Conservation (phyloP, 2,113 vertebrate species). For the Neogale vison region DNA sequence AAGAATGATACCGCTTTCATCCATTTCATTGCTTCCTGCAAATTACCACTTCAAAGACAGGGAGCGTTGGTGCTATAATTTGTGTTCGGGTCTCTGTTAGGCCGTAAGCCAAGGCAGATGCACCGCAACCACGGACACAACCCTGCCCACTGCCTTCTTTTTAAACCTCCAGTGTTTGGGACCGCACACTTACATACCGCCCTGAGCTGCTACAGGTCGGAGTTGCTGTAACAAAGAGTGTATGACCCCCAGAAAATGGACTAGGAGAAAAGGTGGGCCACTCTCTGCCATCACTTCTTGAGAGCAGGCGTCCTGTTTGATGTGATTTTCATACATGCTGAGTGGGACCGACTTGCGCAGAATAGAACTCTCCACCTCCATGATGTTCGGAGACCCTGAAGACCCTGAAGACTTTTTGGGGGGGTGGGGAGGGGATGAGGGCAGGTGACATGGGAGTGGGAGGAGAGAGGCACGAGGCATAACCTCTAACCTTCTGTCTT, state of each 20-base stretch:
- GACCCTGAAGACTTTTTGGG: not conserved
- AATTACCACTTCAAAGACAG: not conserved
- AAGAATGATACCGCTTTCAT: not conserved
- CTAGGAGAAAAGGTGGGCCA: not conserved
- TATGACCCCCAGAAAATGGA: not conserved
- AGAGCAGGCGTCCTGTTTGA: not conserved
- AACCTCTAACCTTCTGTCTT: not conserved
- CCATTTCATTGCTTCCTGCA: not conserved
- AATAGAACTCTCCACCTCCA: not conserved
- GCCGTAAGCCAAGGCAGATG: not conserved
- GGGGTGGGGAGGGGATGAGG: too few species aligned
- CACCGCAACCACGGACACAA: not conserved
- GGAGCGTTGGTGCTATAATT: not conserved
- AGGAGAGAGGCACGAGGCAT: fast-evolving
- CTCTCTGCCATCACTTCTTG: not conserved
- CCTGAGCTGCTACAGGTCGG: not conserved
- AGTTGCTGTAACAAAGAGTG: not conserved
- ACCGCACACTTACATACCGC: not conserved
- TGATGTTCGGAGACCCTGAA: not conserved
- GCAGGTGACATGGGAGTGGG: not conserved
- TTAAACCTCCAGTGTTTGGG: not conserved
- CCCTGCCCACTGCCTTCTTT: not conserved
- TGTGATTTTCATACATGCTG: not conserved
- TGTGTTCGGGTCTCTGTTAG: not conserved
- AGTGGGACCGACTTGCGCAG: not conserved